Evolutionary conservation across 2,797 vertebrate genomes (phyloP).

Genomic region (Thalassophryne amazonica): DNA sequence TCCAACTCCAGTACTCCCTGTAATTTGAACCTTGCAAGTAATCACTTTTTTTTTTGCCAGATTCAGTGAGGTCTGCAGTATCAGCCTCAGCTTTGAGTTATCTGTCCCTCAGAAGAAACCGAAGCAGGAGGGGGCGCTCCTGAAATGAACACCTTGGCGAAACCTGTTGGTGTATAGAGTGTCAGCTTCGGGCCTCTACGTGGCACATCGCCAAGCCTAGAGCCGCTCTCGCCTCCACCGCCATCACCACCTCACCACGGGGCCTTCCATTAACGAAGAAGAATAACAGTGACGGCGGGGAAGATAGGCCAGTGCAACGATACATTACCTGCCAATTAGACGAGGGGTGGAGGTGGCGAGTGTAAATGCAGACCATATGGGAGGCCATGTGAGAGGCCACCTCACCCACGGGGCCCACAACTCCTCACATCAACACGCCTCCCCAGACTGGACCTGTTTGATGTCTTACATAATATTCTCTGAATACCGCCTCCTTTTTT

Average conservation of each 20-base stretch:
- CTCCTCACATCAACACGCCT: slow-evolving; percentile 67
- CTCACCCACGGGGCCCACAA: slow-evolving; percentile 73
- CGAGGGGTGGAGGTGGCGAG: slow-evolving; percentile 45
- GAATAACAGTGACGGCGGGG: slow-evolving; percentile 44
- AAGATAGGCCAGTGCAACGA: slow-evolving; percentile 43
- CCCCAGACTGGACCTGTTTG: slow-evolving; percentile 61
- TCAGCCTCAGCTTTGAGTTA: slow-evolving; percentile 63
- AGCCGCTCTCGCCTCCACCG: slow-evolving; percentile 50
- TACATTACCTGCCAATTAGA: slow-evolving; percentile 82
- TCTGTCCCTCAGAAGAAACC: slow-evolving; percentile 47
- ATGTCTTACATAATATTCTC: slow-evolving; percentile 76
- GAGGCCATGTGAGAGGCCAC: slow-evolving; percentile 66
- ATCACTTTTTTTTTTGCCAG: too few relatives aligned
- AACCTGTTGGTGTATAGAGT: slow-evolving; percentile 81
- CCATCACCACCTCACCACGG: slow-evolving; percentile 17
- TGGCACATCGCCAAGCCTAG: slow-evolving; percentile 65
- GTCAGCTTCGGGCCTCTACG: slow-evolving; percentile 66
- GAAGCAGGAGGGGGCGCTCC: slow-evolving; percentile 62
- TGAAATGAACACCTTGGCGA: slow-evolving; percentile 83
- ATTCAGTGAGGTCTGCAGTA: slow-evolving; percentile 50
- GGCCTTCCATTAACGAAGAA: slow-evolving; percentile 58
- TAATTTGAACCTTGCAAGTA: too few relatives aligned
- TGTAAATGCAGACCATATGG: slow-evolving; percentile 78
- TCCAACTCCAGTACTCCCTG: too few relatives aligned
- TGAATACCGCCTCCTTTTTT: slow-evolving; percentile 47